Percentiles rank a stretch among this genome's conserved stretches.
phyloP scores from a whole-genome alignment of 2,113 vertebrate genomes.

The Rhipidura dahli region DNA sequence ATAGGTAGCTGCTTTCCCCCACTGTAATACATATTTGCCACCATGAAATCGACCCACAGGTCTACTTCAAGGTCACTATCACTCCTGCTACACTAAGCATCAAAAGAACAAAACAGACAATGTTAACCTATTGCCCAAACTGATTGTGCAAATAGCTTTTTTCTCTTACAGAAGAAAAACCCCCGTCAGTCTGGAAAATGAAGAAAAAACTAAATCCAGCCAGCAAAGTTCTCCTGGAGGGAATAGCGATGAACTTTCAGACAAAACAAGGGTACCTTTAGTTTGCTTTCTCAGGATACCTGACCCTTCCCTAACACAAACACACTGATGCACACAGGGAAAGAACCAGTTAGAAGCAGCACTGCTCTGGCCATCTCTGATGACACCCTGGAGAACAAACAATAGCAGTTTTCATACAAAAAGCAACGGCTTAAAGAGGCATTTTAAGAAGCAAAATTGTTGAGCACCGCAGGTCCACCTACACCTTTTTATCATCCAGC shows the following conservation, averaged over 20 bases:
- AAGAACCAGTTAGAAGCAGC: neutral
- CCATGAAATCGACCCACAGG: neutral
- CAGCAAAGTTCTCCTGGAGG: neutral
- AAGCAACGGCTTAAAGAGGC: neutral
- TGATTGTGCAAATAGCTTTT: neutral
- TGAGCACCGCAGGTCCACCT: neutral
- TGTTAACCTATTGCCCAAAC: fast-evolving
- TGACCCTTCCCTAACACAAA: neutral
- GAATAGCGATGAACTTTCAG: neutral
- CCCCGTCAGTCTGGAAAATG: fast-evolving
- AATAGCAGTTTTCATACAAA: neutral
- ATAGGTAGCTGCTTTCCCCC: fast-evolving
- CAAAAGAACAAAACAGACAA: neutral
- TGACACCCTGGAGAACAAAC: neutral
- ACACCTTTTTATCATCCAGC: neutral
- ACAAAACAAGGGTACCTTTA: neutral
- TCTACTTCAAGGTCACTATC: neutral
- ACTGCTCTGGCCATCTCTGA: neutral
- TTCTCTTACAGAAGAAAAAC: neutral
- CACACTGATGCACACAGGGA: fast-evolving
- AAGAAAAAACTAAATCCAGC: neutral
- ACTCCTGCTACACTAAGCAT: neutral
- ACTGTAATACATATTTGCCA: neutral
- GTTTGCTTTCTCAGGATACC: neutral
- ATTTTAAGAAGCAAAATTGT: neutral